Evolutionary conservation across 2,888 invertebrate genomes (phyloP).

Genomic region (Clivina fossor): DNA sequence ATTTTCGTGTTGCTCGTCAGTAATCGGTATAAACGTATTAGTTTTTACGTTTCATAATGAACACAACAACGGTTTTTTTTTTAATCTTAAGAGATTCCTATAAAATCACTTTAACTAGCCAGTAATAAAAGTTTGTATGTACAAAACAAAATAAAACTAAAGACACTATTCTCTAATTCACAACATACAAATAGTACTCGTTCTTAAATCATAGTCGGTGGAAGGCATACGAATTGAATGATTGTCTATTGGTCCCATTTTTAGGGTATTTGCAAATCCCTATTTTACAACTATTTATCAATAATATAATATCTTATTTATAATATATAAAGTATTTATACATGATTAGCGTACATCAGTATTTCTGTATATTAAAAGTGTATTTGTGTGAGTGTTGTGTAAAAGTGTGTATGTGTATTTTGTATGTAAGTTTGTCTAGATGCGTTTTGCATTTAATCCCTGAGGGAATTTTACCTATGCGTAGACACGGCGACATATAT

Average conservation of each 20-base stretch:
- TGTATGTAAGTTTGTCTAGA: background rate
- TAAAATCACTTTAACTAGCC: conserved; percentile 21
- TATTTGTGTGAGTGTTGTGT: background rate
- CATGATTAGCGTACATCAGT: background rate
- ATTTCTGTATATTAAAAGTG: background rate
- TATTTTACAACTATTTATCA: conserved; percentile 12
- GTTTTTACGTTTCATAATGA: conserved; percentile 18
- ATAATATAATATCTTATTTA: background rate
- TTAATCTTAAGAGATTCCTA: conserved; percentile 29
- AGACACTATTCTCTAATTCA: conserved; percentile 16
- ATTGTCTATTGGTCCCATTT: conserved; percentile 30
- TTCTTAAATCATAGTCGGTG: conserved; percentile 33
- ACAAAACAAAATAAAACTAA: conserved; percentile 6
- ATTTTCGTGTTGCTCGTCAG: background rate
- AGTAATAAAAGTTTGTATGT: conserved; percentile 16
- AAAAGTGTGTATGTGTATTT: conserved; percentile 12
- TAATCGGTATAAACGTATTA: background rate
- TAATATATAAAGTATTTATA: conserved; percentile 20
- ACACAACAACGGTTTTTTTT: conserved; percentile 33
- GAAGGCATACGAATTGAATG: conserved; percentile 32
- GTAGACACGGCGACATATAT: too few species aligned
- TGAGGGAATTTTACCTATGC: conserved; percentile 32
- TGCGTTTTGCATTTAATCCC: conserved; percentile 14
- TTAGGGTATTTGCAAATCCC: conserved; percentile 16
- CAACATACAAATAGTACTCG: conserved; percentile 31